phyloP scores from a whole-genome alignment of 2,113 vertebrate species.

The Grammomys surdaster region DNA sequence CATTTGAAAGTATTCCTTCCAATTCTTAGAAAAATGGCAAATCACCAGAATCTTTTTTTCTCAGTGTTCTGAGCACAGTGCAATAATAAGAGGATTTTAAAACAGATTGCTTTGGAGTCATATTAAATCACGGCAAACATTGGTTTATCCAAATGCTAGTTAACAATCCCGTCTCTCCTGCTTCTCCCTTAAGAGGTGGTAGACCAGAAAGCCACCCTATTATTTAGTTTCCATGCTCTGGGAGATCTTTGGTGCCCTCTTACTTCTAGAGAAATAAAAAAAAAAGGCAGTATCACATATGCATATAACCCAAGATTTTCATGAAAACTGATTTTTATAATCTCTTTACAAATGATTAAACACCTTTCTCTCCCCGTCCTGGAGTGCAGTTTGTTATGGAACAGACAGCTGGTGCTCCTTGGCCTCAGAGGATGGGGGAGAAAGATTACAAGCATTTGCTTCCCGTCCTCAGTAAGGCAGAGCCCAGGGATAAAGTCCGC shows the following conservation, averaged over 20 bases:
- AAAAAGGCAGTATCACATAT: background rate
- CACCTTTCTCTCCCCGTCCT: background rate
- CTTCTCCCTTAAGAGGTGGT: conserved; percentile 3
- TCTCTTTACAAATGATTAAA: background rate
- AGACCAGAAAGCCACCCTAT: background rate
- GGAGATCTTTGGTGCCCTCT: background rate
- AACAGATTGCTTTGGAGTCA: conserved; percentile 76
- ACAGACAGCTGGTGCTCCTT: background rate
- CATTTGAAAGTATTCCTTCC: conserved; percentile 54
- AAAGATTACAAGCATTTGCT: background rate
- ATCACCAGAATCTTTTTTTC: background rate
- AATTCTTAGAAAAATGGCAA: conserved; percentile 29
- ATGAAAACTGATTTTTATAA: conserved; percentile 40
- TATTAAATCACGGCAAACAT: conserved; percentile 74
- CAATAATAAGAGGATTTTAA: conserved; percentile 80
- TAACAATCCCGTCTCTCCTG: conserved; percentile 1
- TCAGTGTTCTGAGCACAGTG: conserved; percentile 72
- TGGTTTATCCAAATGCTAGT: conserved; percentile 62
- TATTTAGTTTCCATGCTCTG: background rate
- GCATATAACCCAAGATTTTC: background rate
- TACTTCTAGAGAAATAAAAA: background rate
- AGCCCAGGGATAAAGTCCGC: background rate
- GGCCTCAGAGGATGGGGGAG: background rate
- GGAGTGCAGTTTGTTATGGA: background rate
- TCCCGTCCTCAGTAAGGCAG: fast-evolving